Conservation (phyloP, 1,140 invertebrate species). For the Bradynema listronoti region DNA sequence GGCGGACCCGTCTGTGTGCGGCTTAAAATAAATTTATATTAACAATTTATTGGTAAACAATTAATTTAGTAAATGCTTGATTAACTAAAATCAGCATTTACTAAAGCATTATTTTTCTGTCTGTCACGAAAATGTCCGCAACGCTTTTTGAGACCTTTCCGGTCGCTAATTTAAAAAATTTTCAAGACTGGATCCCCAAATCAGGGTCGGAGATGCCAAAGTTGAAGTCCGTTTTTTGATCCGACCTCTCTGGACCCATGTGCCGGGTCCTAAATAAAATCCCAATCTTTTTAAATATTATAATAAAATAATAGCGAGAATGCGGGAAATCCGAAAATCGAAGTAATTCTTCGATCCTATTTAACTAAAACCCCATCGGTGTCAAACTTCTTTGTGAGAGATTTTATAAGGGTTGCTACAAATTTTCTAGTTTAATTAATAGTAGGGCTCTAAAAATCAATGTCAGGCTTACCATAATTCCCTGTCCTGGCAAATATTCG, state of each 20-base stretch:
- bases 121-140: background rate
- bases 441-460: conserved; percentile 5
- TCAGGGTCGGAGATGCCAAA: too few species aligned
- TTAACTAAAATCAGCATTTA: background rate
- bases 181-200: too few species aligned
- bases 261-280: too few species aligned
- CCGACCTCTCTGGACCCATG: too few species aligned
- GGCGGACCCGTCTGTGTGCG: conserved; percentile 85
- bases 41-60: conserved; percentile 26
- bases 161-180: background rate
- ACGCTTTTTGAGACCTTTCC: background rate
- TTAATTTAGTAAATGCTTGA: background rate
- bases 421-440: conserved; percentile 13
- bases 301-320: background rate
- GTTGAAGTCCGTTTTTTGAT: too few species aligned
- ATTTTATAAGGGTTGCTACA: too few species aligned
- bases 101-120: too few species aligned
- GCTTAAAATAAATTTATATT: conserved; percentile 61
- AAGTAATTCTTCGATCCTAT: background rate
- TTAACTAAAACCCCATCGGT: conserved; percentile 4
- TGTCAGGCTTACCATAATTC: conserved; percentile 79
- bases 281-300: background rate
- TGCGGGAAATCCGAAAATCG: background rate
- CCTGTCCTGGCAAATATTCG: conserved; percentile 85
- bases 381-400: too few species aligned